phyloP scores from a whole-genome alignment of 2,888 invertebrate genomes.

The Ornithoptera priamus region DNA sequence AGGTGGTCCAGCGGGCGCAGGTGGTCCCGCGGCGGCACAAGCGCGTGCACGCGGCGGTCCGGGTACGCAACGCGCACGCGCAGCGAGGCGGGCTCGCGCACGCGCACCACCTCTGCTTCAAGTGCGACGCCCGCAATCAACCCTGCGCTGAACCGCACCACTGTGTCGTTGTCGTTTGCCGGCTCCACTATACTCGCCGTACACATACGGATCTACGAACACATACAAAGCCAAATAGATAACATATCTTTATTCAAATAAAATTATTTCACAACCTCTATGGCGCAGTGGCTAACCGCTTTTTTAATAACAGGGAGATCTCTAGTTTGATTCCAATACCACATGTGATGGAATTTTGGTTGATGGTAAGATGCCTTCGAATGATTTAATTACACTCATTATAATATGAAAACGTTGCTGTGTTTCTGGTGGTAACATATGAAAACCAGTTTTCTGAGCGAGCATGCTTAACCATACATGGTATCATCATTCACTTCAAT shows the following conservation, averaged over 20 bases:
- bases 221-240: not conserved
- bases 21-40: constrained; percentile 88
- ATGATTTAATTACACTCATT: too few species aligned
- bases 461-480: too few species aligned
- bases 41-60: constrained; percentile 92
- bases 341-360: too few species aligned
- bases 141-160: constrained; percentile 95
- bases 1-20: constrained; percentile 85
- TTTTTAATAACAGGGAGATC: too few species aligned
- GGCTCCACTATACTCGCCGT: constrained; percentile 92
- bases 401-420: too few species aligned
- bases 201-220: constrained; percentile 85
- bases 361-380: too few species aligned
- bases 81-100: constrained; percentile 86
- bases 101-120: constrained; percentile 91
- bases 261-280: too few species aligned
- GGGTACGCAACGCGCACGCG: constrained; percentile 94
- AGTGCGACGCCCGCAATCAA: constrained; percentile 92
- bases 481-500: too few species aligned
- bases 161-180: constrained; percentile 86
- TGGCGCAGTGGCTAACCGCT: too few species aligned
- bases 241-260: not conserved
- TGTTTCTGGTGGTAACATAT: too few species aligned
- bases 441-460: too few species aligned
- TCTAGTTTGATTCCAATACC: too few species aligned